Evolutionary conservation across 2,888 invertebrate species (phyloP), one percentile per base, ranked within the genome.

Genomic region (Folsomia candida): DNA sequence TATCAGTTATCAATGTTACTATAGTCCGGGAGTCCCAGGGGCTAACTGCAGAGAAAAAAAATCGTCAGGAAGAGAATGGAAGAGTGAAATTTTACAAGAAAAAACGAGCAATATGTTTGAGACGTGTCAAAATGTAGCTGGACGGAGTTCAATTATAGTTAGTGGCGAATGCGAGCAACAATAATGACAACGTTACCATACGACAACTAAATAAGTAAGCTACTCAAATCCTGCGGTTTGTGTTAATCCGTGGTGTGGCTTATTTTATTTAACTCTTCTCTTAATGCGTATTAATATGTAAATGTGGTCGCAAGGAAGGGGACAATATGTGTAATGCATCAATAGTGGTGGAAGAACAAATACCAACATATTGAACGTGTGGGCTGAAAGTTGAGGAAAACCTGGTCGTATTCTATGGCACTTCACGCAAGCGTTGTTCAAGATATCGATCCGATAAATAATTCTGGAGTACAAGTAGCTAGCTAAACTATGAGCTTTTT

Each of bases 371-470:
- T 37, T 37, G 37, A 37, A 37, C 14, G 37, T 14, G 37, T 4
- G 37, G 37, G 37, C 37, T 37, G 37, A 37, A 37, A 37, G 28
- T 69, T 70, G 51, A 70, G 70, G 66, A 70, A 70, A 70, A 70
- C 70, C 70, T 70, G 70, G 70, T 59, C 20, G 29, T 47, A 66
- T 70, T 47, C 64, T 70, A 57, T 26, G 65, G 51, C 59, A n/a
- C 37, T 14, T 14, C 37, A 70, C 70, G 70, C 70, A 70, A 65
- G 70, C 70, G 70, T 70, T 70, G 25, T 62, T 61, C 28, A 37
- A 37, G 66, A 47, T 70, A 70, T 70, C 65, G 70, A 70, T 70
- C 70, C 61, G 28, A 9, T n/a, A n/a, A n/a, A n/a, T n/a, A n/a
- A n/a, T n/a, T n/a, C n/a, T n/a, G n/a, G n/a, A n/a, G n/a, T n/a